Conservation (phyloP, 2,113 vertebrate species). For the Copsychus sechellarum region DNA sequence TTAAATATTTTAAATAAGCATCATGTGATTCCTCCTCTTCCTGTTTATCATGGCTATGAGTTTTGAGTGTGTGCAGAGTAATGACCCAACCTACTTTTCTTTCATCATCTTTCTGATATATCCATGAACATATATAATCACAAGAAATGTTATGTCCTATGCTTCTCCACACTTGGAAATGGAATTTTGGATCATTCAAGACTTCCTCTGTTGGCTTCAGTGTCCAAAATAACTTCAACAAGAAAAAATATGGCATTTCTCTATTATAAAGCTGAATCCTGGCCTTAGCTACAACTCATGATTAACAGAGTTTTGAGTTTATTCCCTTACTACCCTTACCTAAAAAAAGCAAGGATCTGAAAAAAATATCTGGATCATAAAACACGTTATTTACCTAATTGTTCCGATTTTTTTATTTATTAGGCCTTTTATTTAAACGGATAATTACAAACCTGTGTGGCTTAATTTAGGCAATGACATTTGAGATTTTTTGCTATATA, state of each 20-base stretch:
- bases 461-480: not conserved
- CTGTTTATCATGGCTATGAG: not conserved
- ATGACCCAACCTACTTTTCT: not conserved
- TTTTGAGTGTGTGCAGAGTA: not conserved
- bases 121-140: rapidly evolving
- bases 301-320: not conserved
- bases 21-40: not conserved
- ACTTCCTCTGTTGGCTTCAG: not conserved
- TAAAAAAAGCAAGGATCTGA: not conserved
- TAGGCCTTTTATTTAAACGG: not conserved
- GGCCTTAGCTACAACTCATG: not conserved
- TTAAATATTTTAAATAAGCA: not conserved
- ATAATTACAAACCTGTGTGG: not conserved
- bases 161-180: not conserved
- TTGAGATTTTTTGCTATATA: not conserved
- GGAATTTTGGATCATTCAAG: not conserved
- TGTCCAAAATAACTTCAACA: not conserved
- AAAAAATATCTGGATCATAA: not conserved
- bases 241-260: not conserved
- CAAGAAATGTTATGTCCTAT: not conserved
- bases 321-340: not conserved
- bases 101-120: not conserved
- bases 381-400: not conserved
- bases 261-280: not conserved
- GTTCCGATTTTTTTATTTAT: not conserved